Conservation (phyloP, 2,888 invertebrate genomes). For the Reticulitermes lucifugus region DNA sequence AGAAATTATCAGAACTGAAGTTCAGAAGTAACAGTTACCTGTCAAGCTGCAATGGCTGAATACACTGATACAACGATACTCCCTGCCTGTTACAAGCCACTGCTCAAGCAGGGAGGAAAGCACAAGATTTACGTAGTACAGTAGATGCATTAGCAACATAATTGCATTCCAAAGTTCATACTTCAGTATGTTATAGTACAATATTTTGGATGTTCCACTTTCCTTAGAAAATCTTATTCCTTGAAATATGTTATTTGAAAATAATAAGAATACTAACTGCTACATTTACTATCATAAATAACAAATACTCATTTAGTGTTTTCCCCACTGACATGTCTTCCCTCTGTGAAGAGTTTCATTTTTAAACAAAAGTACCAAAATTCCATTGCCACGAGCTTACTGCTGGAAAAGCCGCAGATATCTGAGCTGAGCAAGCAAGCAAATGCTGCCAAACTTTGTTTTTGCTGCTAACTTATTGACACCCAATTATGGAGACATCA, state of each 20-base stretch:
- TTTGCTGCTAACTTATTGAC: not conserved
- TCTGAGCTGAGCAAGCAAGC: slow-evolving; percentile 39
- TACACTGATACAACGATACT: not conserved
- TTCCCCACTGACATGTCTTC: not conserved
- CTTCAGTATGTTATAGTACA: not conserved
- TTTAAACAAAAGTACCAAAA: not conserved
- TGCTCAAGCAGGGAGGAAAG: slow-evolving; percentile 12
- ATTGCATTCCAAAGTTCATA: not conserved
- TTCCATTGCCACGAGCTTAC: not conserved
- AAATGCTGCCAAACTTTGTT: not conserved
- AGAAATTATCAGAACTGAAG: no score
- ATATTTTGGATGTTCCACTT: not conserved
- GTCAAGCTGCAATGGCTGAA: not conserved
- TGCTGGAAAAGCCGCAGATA: slow-evolving; percentile 27
- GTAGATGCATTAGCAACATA: not conserved
- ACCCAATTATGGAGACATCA: slow-evolving; percentile 5
- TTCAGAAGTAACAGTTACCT: no score
- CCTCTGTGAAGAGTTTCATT: not conserved
- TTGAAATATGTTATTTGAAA: slow-evolving; percentile 25
- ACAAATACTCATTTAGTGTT: slow-evolving; percentile 31
- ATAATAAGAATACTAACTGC: slow-evolving; percentile 43
- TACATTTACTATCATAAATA: slow-evolving; percentile 38
- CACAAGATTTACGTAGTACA: slow-evolving; percentile 28
- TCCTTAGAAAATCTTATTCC: not conserved
- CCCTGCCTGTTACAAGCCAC: not conserved